A percentile compares a stretch with the other conserved stretches of the same genome.
phyloP scores from a whole-genome alignment of 2,113 vertebrate species.

The Guaruba guarouba region DNA sequence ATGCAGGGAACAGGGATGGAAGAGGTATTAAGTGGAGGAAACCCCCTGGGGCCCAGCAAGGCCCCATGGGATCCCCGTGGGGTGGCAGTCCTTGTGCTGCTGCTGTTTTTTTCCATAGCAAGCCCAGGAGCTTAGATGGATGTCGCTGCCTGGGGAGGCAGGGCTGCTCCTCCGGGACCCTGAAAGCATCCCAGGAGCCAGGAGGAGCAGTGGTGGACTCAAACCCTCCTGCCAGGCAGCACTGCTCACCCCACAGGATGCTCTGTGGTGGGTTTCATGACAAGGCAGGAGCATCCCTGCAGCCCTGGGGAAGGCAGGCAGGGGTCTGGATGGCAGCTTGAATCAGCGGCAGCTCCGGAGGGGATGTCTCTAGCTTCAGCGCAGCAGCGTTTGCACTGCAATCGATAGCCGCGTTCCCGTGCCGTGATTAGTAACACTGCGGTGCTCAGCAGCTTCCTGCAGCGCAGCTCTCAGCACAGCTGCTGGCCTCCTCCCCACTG shows the following conservation, averaged over 20 bases:
- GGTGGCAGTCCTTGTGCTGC: not conserved
- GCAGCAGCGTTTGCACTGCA: not conserved
- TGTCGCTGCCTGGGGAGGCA: not conserved
- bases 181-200: accelerated
- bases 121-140: not conserved
- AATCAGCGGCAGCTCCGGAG: not conserved
- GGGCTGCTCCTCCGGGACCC: not conserved
- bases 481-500: not conserved
- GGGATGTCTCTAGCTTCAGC: not conserved
- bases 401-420: slow-evolving; percentile 25
- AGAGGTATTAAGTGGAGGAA: not conserved
- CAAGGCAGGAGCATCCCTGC: not conserved
- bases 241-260: not conserved
- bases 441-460: slow-evolving; percentile 18
- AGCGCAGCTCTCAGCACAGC: not conserved
- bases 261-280: not conserved
- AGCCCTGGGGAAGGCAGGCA: not conserved
- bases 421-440: slow-evolving; percentile 42
- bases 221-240: not conserved
- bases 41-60: not conserved
- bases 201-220: not conserved
- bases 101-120: accelerated
- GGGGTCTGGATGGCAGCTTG: not conserved
- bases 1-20: not conserved
- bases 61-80: accelerated